Conservation (phyloP, 2,888 invertebrate species). For the Melieria omissa region DNA sequence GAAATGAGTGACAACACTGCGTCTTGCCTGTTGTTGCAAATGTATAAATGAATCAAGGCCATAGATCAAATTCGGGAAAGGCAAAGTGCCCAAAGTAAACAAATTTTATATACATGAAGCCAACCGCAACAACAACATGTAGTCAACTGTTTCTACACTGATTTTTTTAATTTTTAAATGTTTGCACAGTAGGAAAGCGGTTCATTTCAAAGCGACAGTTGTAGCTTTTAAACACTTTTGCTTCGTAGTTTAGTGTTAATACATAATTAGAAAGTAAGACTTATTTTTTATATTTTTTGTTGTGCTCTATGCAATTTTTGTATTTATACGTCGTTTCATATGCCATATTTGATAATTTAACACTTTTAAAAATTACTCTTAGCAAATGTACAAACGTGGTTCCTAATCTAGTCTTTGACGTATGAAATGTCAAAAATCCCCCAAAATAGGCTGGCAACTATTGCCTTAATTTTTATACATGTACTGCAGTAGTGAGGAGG, state of each 20-base stretch:
- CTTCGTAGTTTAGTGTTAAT: neutral
- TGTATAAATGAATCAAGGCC: constrained; percentile 27
- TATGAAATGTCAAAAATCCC: too few species aligned
- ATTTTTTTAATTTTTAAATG: constrained; percentile 1
- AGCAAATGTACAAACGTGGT: constrained; percentile 65
- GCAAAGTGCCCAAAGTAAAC: neutral
- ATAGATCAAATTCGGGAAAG: too few species aligned
- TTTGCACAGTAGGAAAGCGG: neutral
- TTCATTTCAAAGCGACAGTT: constrained; percentile 16
- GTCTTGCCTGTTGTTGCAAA: constrained; percentile 29
- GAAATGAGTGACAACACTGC: constrained; percentile 15
- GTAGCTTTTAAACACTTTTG: constrained; percentile 4
- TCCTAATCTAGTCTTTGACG: constrained; percentile 65
- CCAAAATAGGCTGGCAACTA: too few species aligned
- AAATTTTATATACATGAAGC: neutral
- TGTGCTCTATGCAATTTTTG: constrained; percentile 2
- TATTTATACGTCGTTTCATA: neutral
- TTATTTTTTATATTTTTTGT: neutral
- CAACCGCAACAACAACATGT: neutral
- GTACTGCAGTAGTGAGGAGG: too few species aligned
- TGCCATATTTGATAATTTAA: constrained; percentile 12
- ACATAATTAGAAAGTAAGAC: neutral
- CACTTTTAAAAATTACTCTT: constrained; percentile 36
- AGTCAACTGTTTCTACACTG: neutral
- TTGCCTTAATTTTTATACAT: too few species aligned